Conservation (phyloP, 2,888 invertebrate genomes). For the Gastracanthus pulcherrimus region DNA sequence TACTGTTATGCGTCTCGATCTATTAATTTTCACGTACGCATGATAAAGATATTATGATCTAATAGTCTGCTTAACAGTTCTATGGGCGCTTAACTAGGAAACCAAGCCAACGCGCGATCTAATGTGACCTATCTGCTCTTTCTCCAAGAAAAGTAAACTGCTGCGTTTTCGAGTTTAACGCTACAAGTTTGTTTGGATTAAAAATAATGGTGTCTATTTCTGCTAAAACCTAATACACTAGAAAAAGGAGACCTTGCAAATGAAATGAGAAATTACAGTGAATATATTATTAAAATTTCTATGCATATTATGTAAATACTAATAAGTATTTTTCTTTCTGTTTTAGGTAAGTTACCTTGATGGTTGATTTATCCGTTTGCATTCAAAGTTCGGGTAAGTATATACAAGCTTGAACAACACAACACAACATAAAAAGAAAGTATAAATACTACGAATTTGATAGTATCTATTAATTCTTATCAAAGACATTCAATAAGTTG, state of each 20-base stretch:
- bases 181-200: too few species aligned
- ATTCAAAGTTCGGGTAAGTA: background rate
- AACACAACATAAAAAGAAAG: too few species aligned
- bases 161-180: background rate
- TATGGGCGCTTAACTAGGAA: background rate
- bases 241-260: too few species aligned
- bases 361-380: background rate
- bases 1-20: slow-evolving; percentile 9
- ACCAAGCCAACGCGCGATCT: background rate
- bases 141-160: background rate
- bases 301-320: background rate
- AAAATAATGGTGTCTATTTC: too few species aligned
- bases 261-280: too few species aligned
- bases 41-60: background rate
- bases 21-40: slow-evolving; percentile 4
- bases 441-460: too few species aligned
- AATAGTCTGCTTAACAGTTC: slow-evolving; percentile 4
- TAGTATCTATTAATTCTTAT: too few species aligned
- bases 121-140: background rate
- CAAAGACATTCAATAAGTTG: too few species aligned
- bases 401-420: too few species aligned
- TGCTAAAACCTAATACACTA: too few species aligned
- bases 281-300: background rate
- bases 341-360: slow-evolving; percentile 27
- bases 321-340: slow-evolving; percentile 22